Evolutionary conservation across 1,140 invertebrate genomes (phyloP), one percentile per base, ranked within the genome.

Genomic region (Eubasilissa regina): DNA sequence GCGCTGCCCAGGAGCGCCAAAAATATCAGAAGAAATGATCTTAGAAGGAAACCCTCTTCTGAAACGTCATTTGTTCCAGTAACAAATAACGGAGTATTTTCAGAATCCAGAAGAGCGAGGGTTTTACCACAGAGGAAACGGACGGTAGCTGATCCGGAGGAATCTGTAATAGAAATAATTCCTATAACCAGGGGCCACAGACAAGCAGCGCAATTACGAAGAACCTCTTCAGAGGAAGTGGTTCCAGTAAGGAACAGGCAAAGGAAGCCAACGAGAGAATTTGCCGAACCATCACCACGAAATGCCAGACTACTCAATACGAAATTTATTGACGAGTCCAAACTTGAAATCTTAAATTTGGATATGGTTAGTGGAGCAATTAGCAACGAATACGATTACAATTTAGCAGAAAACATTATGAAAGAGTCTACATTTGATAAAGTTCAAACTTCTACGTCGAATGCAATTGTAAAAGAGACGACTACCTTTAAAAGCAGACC

Each of bases 291-390:
- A 6, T 47, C 44, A 0, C n/a, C 44, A 13, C n/a, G 44, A n/a
- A 15, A 43, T 19, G 64, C 43, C 1, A 45, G 44, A 68, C 64
- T 68, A 68, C 3, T 48, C 15, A 68, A n/a, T 48, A n/a, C 64
- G n/a, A 68, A 17, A 68, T 8, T 64, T 4, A 78, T 78, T 21
- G 81, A 83, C 21, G 81, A 83, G 48, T 83, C 81, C 11, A 83
- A 83, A 56, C 77, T 83, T 44, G 81, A 83, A 80, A 73, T 83
- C 15, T 68, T 80, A n/a, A 83, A 78, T 79, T 64, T 83, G 53
- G 81, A 83, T 76, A 83, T 83, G 81, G 62, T 75, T 19, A 83
- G 62, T 78, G 79, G 79, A 17, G 44, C 60, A 12, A 66, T 77
- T 6, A 55, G 19, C 17, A 70, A 66, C 25, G 64, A 77, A 45